Conservation (phyloP, 2,113 vertebrate genomes). For the Psittacula cyanocephala region DNA sequence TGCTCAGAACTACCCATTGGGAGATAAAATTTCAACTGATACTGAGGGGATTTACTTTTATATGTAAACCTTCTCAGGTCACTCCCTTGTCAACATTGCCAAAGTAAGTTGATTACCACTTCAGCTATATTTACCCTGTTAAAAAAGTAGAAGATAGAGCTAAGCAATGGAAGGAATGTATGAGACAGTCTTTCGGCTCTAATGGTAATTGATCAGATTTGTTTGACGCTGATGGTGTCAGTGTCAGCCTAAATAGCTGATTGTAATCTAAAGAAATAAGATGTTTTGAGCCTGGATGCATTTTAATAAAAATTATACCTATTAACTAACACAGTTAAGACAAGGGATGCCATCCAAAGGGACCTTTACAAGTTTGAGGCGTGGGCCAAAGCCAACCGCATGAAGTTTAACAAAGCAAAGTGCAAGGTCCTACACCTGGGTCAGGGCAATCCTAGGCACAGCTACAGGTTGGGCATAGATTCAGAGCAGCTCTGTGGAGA, state of each 20-base stretch:
- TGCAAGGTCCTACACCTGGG: neutral
- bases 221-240: neutral
- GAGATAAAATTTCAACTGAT: neutral
- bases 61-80: fast-evolving
- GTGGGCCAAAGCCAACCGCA: neutral
- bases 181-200: neutral
- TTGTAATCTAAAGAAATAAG: neutral
- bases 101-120: neutral
- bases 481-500: neutral
- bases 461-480: neutral
- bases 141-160: neutral
- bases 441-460: neutral
- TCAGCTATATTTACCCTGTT: neutral
- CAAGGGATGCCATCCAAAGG: neutral
- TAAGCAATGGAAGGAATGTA: neutral
- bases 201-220: neutral
- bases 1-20: neutral
- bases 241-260: neutral
- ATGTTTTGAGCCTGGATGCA: neutral
- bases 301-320: neutral
- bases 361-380: neutral
- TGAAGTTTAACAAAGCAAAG: neutral
- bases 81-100: neutral
- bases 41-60: neutral
- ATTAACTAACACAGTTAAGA: neutral